Evolutionary conservation across 2,888 invertebrate genomes (phyloP).

Genomic region (Elegia similella): DNA sequence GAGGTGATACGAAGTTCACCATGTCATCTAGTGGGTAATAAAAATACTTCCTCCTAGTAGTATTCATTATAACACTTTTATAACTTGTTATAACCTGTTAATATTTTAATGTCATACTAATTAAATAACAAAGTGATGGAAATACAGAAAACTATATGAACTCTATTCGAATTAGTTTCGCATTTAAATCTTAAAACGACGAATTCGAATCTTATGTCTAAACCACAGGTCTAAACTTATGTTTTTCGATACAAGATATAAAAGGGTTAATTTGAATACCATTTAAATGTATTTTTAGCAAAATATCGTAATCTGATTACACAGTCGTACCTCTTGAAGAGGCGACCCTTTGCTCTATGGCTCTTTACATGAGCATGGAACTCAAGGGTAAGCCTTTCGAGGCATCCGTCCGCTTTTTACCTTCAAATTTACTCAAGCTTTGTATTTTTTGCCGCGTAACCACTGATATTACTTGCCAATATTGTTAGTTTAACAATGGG

Average conservation of each 20-base stretch:
- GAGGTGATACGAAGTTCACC: too few species aligned
- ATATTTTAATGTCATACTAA: too few species aligned
- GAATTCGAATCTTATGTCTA: too few species aligned
- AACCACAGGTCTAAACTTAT: too few species aligned
- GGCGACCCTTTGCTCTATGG: constrained; percentile 7
- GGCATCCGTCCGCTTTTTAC: constrained; percentile 12
- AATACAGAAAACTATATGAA: too few species aligned
- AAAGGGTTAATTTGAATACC: neutral
- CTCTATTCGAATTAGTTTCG: too few species aligned
- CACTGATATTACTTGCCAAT: constrained; percentile 8
- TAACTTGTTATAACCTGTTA: too few species aligned
- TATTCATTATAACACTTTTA: too few species aligned
- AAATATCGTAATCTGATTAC: constrained; percentile 6
- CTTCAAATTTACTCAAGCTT: constrained; percentile 12
- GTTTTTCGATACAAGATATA: neutral
- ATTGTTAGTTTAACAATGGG: constrained; percentile 6
- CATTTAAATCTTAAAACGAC: too few species aligned
- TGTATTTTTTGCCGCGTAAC: constrained; percentile 13
- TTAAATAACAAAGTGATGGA: too few species aligned
- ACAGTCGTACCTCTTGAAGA: neutral
- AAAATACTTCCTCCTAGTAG: too few species aligned
- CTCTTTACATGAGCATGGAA: constrained; percentile 6
- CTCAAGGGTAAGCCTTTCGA: constrained; percentile 4
- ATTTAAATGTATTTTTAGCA: neutral
- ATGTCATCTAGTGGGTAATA: too few species aligned